A percentile compares a stretch with the other conserved stretches of the same genome.
Evolutionary conservation across 64 coral and sea anemone genomes (phyloP).

Genomic region (Platygyra sinensis): DNA sequence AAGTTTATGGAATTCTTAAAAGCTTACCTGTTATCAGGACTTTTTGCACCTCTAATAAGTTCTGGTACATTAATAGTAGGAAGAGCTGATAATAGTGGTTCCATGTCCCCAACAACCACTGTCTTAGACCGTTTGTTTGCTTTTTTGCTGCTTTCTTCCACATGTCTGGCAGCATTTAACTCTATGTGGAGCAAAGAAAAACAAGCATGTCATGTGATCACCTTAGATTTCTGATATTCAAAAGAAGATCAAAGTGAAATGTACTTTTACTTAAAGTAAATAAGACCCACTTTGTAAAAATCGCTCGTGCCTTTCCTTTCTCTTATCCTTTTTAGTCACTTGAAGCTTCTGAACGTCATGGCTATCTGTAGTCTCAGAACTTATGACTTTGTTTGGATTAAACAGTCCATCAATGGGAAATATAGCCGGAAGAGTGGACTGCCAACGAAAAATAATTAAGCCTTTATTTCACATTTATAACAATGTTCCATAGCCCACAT

Average conservation of each 20-base stretch:
- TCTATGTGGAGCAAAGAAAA: conserved; percentile 35
- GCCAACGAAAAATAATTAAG: neutral
- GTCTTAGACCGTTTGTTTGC: conserved; percentile 87
- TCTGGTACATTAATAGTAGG: conserved; percentile 59
- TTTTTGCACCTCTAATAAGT: conserved; percentile 1
- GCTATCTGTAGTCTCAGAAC: neutral
- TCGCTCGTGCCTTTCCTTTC: conserved; percentile 87
- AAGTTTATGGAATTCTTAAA: neutral
- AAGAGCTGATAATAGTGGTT: conserved; percentile 80
- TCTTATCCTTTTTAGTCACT: conserved; percentile 74
- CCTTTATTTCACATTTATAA: neutral
- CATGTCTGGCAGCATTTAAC: conserved; percentile 72
- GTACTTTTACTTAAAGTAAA: no score
- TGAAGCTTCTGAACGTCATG: neutral
- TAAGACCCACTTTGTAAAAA: conserved; percentile 87
- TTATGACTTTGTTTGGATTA: neutral
- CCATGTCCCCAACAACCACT: conserved; percentile 90
- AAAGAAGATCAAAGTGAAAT: no score
- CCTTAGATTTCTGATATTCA: no score
- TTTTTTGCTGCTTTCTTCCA: conserved; percentile 75
- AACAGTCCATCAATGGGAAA: conserved; percentile 67
- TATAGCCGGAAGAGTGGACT: conserved; percentile 71
- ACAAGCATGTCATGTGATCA: no score
- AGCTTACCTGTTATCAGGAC: neutral
- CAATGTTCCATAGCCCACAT: neutral